phyloP scores from a whole-genome alignment of 2,888 invertebrate species.

The Ennomos quercinarius region DNA sequence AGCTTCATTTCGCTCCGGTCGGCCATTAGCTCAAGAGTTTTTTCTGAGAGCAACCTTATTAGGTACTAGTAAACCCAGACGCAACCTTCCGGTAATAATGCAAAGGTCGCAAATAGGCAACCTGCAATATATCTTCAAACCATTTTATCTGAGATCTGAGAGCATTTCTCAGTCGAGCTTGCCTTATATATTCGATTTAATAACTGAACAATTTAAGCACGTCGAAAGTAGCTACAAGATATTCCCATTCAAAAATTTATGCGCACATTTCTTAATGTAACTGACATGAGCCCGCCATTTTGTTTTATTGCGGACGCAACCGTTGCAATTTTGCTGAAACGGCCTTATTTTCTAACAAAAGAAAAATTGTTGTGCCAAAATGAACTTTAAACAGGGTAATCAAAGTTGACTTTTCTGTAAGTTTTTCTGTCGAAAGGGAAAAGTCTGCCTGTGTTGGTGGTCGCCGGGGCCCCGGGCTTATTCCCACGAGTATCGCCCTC shows the following conservation, averaged over 20 bases:
- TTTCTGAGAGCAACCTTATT: no score
- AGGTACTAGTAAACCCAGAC: no score
- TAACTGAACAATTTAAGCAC: conserved; percentile 22
- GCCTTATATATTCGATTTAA: conserved; percentile 10
- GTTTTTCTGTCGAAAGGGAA: conserved; percentile 71
- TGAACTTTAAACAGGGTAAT: conserved; percentile 26
- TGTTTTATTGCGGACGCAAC: conserved; percentile 71
- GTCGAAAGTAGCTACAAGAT: conserved; percentile 53
- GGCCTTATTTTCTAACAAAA: conserved; percentile 72
- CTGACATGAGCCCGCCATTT: conserved; percentile 62
- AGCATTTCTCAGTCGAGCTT: neutral
- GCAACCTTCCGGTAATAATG: no score
- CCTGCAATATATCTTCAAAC: neutral
- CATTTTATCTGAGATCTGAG: neutral
- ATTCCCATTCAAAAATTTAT: conserved; percentile 72
- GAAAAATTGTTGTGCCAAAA: conserved; percentile 34
- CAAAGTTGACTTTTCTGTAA: conserved; percentile 53
- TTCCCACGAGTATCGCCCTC: conserved; percentile 81
- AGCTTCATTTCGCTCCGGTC: no score
- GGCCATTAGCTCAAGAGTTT: no score
- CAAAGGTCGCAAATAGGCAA: no score
- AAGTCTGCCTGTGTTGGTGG: conserved; percentile 80
- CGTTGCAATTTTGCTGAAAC: conserved; percentile 75
- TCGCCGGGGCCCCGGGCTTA: conserved; percentile 69
- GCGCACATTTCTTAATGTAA: conserved; percentile 57